Evolutionary conservation across 2,888 invertebrate species (phyloP), one percentile per base, ranked within the genome.

Genomic region (Nephrotoma appendiculata): DNA sequence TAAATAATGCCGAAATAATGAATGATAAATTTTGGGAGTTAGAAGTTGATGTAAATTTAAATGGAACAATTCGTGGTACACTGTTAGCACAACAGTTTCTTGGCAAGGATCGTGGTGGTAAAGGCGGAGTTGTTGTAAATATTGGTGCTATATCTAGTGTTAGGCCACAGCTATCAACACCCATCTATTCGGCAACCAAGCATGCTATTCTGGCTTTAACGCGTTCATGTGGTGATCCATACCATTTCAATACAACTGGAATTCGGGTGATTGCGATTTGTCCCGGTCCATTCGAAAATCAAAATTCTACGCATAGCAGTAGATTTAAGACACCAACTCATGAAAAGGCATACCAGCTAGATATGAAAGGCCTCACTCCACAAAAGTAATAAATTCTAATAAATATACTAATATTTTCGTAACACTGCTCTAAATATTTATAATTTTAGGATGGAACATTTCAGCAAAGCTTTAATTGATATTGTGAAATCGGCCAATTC

Each of bases 1-100:
- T 96, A 88, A 96, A 96, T 91, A 96, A 96, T 91, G 96, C 96
- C 9, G 96, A 96, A 4, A 94, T 96, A 71, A 94, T 95, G 94
- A 95, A 95, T 90, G 95, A 96, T 89, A 92, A 95, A 88, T 94
- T 95, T 89, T 96, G 95, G 95, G 95, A 95, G 89, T 92, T 95
- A 12, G 94, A 95, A 91, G 94, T 96, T 52, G 95, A 96, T 89
- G 95, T 96, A 19, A 96, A 96, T 91, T 92, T 96, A 91, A 96
- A 96, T 89, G 96, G 96, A 2, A 94, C 95, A 6, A 95, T 96
- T 88, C 93, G 96, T 87, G 96, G 96, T 12, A 94, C 95, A 2
- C 91, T 96, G 85, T 91, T 96, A 71, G 96, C 95, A 3, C 94
- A 96, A 90, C 93, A 95, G 87, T 95, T 95, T 90, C 93, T 96